Evolutionary conservation across 2,797 vertebrate genomes (phyloP).

Genomic region (Carcharodon carcharias): DNA sequence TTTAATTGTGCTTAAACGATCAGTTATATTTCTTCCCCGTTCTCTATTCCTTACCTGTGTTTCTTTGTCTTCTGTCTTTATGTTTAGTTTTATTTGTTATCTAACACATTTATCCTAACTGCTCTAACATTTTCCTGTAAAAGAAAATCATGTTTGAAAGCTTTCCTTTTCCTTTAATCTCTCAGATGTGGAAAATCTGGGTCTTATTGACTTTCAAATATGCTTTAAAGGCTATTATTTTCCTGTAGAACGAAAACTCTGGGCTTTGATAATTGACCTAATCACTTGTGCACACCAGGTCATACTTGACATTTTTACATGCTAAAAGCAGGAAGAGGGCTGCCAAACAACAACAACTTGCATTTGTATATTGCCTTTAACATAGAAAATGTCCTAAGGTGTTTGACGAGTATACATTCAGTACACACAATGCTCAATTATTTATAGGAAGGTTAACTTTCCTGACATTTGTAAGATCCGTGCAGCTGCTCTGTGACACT

Average conservation of each 20-base stretch:
- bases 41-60: neutral
- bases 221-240: neutral
- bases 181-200: neutral
- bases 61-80: neutral
- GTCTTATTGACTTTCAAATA: neutral
- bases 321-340: neutral
- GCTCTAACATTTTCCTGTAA: neutral
- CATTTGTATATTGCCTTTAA: neutral
- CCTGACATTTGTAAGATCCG: neutral
- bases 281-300: neutral
- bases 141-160: neutral
- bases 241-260: neutral
- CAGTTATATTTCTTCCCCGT: neutral
- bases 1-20: neutral
- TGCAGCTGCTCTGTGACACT: neutral
- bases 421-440: neutral
- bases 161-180: neutral
- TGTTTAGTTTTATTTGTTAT: neutral
- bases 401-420: neutral
- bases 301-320: neutral
- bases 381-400: neutral
- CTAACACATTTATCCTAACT: neutral
- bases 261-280: conserved; percentile 25
- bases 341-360: neutral
- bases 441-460: neutral